phyloP scores from a whole-genome alignment of 2,888 invertebrate species.

The Dynastes tityus region DNA sequence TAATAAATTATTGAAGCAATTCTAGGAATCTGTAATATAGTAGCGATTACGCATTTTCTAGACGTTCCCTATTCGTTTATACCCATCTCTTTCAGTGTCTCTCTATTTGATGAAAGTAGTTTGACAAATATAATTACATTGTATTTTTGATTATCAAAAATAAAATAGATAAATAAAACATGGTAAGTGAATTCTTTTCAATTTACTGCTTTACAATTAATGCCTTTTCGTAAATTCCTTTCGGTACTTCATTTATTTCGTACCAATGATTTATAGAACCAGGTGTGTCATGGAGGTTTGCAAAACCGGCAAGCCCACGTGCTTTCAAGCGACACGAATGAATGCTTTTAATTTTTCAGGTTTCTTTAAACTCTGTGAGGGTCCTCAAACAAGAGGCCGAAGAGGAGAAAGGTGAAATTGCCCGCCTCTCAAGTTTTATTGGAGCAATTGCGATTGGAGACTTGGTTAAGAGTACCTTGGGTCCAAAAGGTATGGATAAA shows the following conservation, averaged over 20 bases:
- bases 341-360: slow-evolving; percentile 70
- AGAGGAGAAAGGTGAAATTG: slow-evolving; percentile 98
- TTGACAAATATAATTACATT: slow-evolving; percentile 12
- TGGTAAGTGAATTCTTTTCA: slow-evolving; percentile 31
- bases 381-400: slow-evolving; percentile 97
- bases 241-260: not conserved
- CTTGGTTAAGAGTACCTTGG: slow-evolving; percentile 97
- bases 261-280: slow-evolving; percentile 51
- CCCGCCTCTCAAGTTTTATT: slow-evolving; percentile 97
- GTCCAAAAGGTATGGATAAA: slow-evolving; percentile 99
- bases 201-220: not conserved
- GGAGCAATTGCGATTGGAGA: slow-evolving; percentile 99
- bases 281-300: slow-evolving; percentile 60
- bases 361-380: slow-evolving; percentile 93
- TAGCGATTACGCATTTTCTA: slow-evolving; percentile 12
- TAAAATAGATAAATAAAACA: slow-evolving; percentile 17
- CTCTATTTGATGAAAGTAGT: not conserved
- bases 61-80: slow-evolving; percentile 20
- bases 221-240: not conserved
- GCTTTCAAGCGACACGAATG: slow-evolving; percentile 50
- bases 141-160: slow-evolving; percentile 9
- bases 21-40: slow-evolving; percentile 1
- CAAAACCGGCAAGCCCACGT: slow-evolving; percentile 60
- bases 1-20: too few species aligned
- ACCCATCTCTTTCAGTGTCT: not conserved